Base-by-base conservation (phyloP, 2,113 vertebrate genomes). In the Istiophorus platypterus region DNA sequence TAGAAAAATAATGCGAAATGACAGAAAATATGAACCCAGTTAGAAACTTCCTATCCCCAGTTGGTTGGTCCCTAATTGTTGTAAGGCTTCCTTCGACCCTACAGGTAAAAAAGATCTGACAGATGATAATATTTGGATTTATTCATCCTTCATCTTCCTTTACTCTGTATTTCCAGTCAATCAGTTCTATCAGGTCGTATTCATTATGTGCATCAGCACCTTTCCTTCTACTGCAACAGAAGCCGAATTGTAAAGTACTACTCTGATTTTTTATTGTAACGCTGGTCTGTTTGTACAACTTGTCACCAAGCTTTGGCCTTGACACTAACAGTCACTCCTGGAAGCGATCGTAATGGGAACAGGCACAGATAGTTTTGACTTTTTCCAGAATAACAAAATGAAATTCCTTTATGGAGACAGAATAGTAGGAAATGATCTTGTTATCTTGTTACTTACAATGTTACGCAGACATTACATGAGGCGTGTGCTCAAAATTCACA, bases 221-320 rank as follows among this genome's bases (percentile, higher is more conserved):
- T n/a, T 7, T 34, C 20, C 59, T 13, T n/a, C 13, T 37, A 15
- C 54, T 62, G 31, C 18, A 34, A 22, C 47, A 7, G 0, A 27
- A 22, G 27, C 62, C 31, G 4, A 42, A 14, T 20, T 17, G 2
- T 42, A 39, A 61, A 72, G 27, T 37, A 6, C 12, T 9, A 13
- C 58, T 18, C 2, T 37, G 11, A 17, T 41, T 10, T 68, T 59
- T 80, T 31, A 10, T 49, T 18, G 64, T 24, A 76, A 52, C 39
- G 10, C 52, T 24, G 24, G 45, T 73, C 18, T 67, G 61, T 47
- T 73, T 82, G 51, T 73, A 71, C n/a, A 61, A 54, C 69, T 63
- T 78, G 9, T 58, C 37, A 52, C 42, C 5, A 22, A 62, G 51
- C 58, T 61, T 31, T 34, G 49, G 71, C 76, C 72, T 74, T 80